phyloP scores from a whole-genome alignment of 2,888 invertebrate genomes.

The Napeogenes sylphis region DNA sequence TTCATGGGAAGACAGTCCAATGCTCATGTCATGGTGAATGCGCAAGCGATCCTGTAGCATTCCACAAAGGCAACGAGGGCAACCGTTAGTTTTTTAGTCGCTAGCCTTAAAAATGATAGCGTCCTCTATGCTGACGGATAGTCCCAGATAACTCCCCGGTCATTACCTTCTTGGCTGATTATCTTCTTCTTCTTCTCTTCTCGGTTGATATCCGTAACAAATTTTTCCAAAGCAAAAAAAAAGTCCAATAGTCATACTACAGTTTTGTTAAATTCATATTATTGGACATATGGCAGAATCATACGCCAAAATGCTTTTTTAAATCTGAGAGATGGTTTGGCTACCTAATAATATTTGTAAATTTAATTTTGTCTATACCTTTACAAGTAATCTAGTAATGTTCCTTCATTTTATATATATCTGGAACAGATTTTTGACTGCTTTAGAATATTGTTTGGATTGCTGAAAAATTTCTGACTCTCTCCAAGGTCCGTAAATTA shows the following conservation, averaged over 20 bases:
- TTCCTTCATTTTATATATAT: neutral
- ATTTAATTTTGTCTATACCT: neutral
- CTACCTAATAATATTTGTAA: slow-evolving; percentile 37
- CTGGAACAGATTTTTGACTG: neutral
- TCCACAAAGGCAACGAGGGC: too few species aligned
- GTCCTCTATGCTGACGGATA: too few species aligned
- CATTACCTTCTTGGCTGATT: too few species aligned
- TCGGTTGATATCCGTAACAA: too few species aligned
- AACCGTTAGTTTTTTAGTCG: too few species aligned
- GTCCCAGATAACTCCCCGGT: too few species aligned
- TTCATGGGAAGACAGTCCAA: slow-evolving; percentile 79
- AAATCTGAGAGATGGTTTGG: slow-evolving; percentile 40
- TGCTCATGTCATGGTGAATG: slow-evolving; percentile 11
- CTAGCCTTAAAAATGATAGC: too few species aligned
- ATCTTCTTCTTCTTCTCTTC: too few species aligned
- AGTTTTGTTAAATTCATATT: slow-evolving; percentile 35
- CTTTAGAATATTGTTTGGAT: neutral
- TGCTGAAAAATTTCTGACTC: too few species aligned
- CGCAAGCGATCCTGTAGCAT: too few species aligned
- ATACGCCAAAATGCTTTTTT: slow-evolving; percentile 43
- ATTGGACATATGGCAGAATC: slow-evolving; percentile 50
- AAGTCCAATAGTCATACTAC: slow-evolving; percentile 38
- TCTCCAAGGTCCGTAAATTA: too few species aligned
- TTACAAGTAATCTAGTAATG: slow-evolving; percentile 25
- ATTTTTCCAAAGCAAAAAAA: too few species aligned